Evolutionary conservation across 1,140 invertebrate genomes (phyloP), one percentile per base, ranked within the genome.

Genomic region (Drosophila teissieri): DNA sequence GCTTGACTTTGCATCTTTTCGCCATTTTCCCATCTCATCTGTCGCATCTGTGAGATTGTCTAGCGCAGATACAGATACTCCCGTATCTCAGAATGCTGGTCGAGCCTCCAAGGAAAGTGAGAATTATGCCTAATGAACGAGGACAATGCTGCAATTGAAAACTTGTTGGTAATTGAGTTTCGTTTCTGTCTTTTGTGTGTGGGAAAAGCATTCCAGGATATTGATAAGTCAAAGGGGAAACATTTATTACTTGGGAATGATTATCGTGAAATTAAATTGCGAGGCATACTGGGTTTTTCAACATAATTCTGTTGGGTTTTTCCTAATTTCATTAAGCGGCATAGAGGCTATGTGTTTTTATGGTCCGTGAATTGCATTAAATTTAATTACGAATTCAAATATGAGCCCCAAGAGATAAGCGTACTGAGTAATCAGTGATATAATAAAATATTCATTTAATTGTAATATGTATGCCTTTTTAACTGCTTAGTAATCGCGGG

Each of bases 91-190:
- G 58, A 49, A 42, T 84, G 78, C 83, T 86, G 82, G 76, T 84
- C 24, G 22, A 49, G 37, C 24, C 42, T 42, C 49, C 51, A 48
- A 62, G 48, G 49, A 46, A 75, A 83, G 65, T 72, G 64, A 49
- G 56, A 79, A 73, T 72, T 88, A 79, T 86, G 49, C 72, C 53
- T 65, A 89, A 79, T 88, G 63, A 88, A 88, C 88, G 65, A 54
- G 64, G 68, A 73, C 85, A 88, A 79, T 79, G 67, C 40, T 40
- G 24, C 84, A 88, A 89, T 86, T 83, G 60, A 62, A 73, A 40
- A 60, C 55, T 62, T 53, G 48, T 39, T 46, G n/a, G 36, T 19
- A 75, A 70, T 53, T 55, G 44, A 17, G 17, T 24, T 45, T 73
- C 44, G 31, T 36, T 24, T 45, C 68, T 46, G 31, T 36, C 49